Evolutionary conservation across 2,113 vertebrate species (phyloP).

Genomic region (Turnix velox): DNA sequence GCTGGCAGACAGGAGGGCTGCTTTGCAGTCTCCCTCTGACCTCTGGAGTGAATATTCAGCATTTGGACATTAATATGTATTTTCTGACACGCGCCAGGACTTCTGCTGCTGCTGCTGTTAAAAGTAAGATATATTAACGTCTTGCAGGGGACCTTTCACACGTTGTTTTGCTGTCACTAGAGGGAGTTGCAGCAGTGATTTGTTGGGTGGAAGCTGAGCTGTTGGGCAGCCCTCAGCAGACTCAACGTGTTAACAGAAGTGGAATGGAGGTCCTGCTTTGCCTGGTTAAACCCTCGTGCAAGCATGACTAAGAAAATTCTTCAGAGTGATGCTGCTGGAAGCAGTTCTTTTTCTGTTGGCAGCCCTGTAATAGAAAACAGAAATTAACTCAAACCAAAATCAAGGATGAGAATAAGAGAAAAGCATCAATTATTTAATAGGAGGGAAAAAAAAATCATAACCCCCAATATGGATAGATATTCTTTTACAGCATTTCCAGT

Average conservation of each 20-base stretch:
- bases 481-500: conserved; percentile 25
- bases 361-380: not conserved
- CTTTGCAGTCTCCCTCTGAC: not conserved
- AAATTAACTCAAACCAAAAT: not conserved
- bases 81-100: not conserved
- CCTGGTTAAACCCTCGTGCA: not conserved
- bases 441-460: not conserved
- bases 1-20: not conserved
- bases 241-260: not conserved
- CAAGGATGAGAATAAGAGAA: conserved; percentile 1
- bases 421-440: not conserved
- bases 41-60: not conserved
- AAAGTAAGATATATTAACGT: not conserved
- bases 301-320: not conserved
- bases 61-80: not conserved
- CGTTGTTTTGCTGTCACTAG: not conserved
- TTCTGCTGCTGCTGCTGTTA: not conserved
- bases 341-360: conserved; percentile 1
- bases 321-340: not conserved
- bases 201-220: not conserved
- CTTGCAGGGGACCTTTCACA: not conserved
- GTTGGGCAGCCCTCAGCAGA: not conserved
- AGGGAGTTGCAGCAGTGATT: not conserved
- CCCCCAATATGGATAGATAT: not conserved
- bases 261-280: not conserved